These are phyloP conservation scores for Mellivora capensis DNA, from an alignment of 2,113 vertebrate genomes.

Conservation along the genomic window DNA sequence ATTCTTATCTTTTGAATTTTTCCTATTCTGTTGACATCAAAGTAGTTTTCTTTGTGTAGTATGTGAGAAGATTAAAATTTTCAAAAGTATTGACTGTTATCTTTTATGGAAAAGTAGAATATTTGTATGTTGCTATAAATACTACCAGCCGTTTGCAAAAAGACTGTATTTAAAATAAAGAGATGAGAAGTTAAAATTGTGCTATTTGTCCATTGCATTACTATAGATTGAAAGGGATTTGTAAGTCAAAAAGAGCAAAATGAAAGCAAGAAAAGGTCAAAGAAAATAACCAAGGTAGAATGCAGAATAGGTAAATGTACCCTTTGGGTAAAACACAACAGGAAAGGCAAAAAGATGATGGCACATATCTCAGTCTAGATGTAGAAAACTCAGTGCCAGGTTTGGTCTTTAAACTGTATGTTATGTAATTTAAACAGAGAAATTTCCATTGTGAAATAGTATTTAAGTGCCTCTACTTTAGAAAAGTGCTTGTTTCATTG, in stretches of 20 bases:
- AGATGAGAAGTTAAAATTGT: constrained; percentile 61
- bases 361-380: neutral
- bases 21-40: neutral
- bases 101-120: constrained; percentile 39
- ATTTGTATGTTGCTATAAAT: constrained; percentile 54
- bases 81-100: neutral
- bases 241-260: constrained; percentile 65
- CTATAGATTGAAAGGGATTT: constrained; percentile 74
- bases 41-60: neutral
- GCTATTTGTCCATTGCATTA: constrained; percentile 68
- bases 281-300: constrained; percentile 59
- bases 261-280: constrained; percentile 72
- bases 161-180: constrained; percentile 66
- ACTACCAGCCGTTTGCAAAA: constrained; percentile 40
- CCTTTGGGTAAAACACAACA: neutral
- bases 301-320: constrained; percentile 49
- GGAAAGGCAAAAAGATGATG: constrained; percentile 33
- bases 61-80: neutral
- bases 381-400: neutral
- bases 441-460: constrained; percentile 44
- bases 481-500: constrained; percentile 51
- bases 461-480: constrained; percentile 24
- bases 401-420: constrained; percentile 1
- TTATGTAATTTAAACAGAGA: constrained; percentile 50
- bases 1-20: neutral